Evolutionary conservation across 2,888 invertebrate genomes (phyloP).

Genomic region (Conus canariensis): DNA sequence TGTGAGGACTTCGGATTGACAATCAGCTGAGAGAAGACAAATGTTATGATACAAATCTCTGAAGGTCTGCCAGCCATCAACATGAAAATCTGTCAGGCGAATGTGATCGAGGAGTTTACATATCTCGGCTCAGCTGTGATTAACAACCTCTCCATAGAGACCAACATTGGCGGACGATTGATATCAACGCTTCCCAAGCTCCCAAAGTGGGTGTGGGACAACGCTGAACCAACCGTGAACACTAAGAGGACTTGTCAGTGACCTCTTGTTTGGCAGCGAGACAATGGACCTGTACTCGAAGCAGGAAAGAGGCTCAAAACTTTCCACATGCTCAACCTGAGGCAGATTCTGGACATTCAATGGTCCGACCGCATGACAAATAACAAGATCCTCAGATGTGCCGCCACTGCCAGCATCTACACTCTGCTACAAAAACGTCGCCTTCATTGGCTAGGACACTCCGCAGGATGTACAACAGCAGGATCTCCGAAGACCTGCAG

Average conservation of each 20-base stretch:
- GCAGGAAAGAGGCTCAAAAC: constrained; percentile 13
- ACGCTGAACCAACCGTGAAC: not conserved
- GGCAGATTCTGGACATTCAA: not conserved
- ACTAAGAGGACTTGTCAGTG: not conserved
- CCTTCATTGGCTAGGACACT: not conserved
- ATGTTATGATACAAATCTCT: not conserved
- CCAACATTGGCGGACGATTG: not conserved
- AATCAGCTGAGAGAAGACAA: not conserved
- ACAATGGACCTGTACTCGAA: not conserved
- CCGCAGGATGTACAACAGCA: not conserved
- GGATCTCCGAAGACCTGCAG: no score
- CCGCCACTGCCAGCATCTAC: constrained; percentile 1
- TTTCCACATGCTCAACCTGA: constrained; percentile 5
- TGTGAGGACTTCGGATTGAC: not conserved
- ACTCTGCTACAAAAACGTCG: not conserved
- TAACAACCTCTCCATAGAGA: not conserved
- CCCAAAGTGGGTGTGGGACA: not conserved
- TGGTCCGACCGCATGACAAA: not conserved
- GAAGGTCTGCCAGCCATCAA: not conserved
- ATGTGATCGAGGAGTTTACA: not conserved
- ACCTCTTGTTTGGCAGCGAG: not conserved
- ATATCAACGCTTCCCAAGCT: not conserved
- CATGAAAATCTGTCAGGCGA: not conserved
- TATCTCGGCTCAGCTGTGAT: not conserved
- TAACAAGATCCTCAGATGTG: not conserved